phyloP scores from a whole-genome alignment of 2,797 vertebrate species.

The Percopsis omiscomaycus region DNA sequence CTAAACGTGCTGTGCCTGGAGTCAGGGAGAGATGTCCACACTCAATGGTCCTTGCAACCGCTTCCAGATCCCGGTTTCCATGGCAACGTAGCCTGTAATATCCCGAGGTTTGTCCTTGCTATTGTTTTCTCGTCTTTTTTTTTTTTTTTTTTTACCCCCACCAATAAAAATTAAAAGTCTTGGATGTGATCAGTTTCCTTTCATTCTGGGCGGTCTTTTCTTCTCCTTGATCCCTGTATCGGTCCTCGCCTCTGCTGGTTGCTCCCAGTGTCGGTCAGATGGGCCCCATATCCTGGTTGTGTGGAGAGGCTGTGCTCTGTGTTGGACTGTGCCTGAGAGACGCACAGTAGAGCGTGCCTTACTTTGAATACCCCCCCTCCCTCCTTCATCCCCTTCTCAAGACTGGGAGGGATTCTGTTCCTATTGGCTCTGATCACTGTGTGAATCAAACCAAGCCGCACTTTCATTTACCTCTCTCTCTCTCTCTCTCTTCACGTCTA shows the following conservation, averaged over 20 bases:
- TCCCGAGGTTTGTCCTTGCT: slow-evolving; percentile 56
- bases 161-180: slow-evolving; percentile 49
- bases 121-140: slow-evolving; percentile 46
- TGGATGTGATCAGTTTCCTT: slow-evolving; percentile 64
- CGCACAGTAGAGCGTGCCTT: slow-evolving; percentile 67
- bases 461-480: slow-evolving; percentile 42
- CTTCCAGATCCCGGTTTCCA: slow-evolving; percentile 74
- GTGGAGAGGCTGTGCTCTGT: slow-evolving; percentile 58
- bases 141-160: slow-evolving; percentile 33
- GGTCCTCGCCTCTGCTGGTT: slow-evolving; percentile 14
- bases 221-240: slow-evolving; percentile 20
- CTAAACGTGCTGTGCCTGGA: slow-evolving; percentile 40
- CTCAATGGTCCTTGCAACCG: slow-evolving; percentile 71
- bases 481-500: slow-evolving; percentile 24
- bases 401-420: slow-evolving; percentile 71
- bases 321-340: slow-evolving; percentile 57
- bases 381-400: slow-evolving; percentile 60
- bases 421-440: slow-evolving; percentile 69
- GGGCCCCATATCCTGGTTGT: slow-evolving; percentile 44
- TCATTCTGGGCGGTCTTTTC: slow-evolving; percentile 20
- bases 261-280: slow-evolving; percentile 41
- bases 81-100: slow-evolving; percentile 73
- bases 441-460: slow-evolving; percentile 62
- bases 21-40: slow-evolving; percentile 65
- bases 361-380: slow-evolving; percentile 69